These are phyloP conservation scores for Aspidiotus rigidus DNA, from an alignment of 2,888 invertebrate genomes.

Conservation along the genomic window DNA sequence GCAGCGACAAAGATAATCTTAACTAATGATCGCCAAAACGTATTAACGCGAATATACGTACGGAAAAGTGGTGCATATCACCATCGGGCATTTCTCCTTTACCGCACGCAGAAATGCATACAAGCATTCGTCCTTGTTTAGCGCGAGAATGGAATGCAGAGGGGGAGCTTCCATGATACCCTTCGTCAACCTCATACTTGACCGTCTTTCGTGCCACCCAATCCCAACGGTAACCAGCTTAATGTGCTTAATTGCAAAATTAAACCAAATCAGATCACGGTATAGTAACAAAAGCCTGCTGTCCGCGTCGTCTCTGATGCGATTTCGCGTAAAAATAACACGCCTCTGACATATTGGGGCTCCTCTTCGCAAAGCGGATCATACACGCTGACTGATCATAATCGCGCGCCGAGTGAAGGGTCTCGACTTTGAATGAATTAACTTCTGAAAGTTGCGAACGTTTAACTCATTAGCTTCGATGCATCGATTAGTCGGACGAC, in stretches of 20 bases:
- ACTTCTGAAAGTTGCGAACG: no score
- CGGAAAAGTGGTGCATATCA: constrained; percentile 22
- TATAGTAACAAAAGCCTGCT: not conserved
- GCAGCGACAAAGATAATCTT: constrained; percentile 30
- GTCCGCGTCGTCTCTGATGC: no score
- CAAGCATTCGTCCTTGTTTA: not conserved
- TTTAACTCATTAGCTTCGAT: no score
- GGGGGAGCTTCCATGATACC: constrained; percentile 28
- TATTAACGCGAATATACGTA: constrained; percentile 13
- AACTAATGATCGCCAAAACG: constrained; percentile 33
- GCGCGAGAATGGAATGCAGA: not conserved
- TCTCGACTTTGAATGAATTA: no score
- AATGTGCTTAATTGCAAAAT: constrained; percentile 33
- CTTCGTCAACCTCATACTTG: constrained; percentile 18
- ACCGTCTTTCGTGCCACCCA: not conserved
- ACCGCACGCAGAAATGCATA: constrained; percentile 29
- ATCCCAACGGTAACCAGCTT: constrained; percentile 33
- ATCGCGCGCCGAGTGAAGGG: no score
- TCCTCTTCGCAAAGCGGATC: no score
- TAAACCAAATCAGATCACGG: constrained; percentile 34
- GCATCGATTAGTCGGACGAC: no score
- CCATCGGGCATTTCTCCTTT: constrained; percentile 21
- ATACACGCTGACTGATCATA: no score
- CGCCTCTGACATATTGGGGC: no score
- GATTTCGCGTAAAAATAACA: no score